Evolutionary conservation across 2,888 invertebrate genomes (phyloP), one percentile per base, ranked within the genome.

Genomic region (Orthosia gracilis): DNA sequence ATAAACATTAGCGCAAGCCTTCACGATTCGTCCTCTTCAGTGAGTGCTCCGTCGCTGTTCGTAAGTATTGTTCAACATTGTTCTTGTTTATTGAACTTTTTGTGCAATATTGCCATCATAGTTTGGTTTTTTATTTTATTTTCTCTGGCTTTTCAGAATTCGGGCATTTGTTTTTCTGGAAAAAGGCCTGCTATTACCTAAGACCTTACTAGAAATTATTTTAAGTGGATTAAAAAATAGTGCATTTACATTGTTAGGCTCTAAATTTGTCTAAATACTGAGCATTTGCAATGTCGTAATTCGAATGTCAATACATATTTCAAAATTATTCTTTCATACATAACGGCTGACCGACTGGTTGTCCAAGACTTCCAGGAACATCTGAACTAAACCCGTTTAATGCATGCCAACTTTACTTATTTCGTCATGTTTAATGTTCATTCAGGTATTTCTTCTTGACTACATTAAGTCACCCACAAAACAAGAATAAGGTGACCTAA

Each of bases 1-100:
- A 61, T 23, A 54, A 26, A 59, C 71, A 75, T 84, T 80, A 76
- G 61, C 57, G 67, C 64, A 58, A 73, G 65, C 69, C 74, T 63
- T 65, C 71, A 73, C 58, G 71, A 64, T 15, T 67, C 5, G 59
- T 83, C 69, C n/a, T 55, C 69, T 67, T 52, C 31, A 47, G 63
- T 65, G 73, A 45, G 57, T 50, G 26, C 26, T 26, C 45, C 52
- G 47, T 54, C 26, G 61, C 49, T 18, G 18, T 61, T 55, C 15
- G 0, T 65, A 7, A 63, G 57, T 31, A 7, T 31, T 31, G 31
- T 31, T 52, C 3, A 12, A 58, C 5, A 12, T 15, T 52, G 21
- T 18, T 58, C 18, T 9, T 11, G 4, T 31, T 31, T 31, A 7
- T 7, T 7, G 5, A 31, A 7, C 7, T 31, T 31, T 7, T 31